phyloP scores from a whole-genome alignment of 2,797 vertebrate genomes.

The Apogon talboti region DNA sequence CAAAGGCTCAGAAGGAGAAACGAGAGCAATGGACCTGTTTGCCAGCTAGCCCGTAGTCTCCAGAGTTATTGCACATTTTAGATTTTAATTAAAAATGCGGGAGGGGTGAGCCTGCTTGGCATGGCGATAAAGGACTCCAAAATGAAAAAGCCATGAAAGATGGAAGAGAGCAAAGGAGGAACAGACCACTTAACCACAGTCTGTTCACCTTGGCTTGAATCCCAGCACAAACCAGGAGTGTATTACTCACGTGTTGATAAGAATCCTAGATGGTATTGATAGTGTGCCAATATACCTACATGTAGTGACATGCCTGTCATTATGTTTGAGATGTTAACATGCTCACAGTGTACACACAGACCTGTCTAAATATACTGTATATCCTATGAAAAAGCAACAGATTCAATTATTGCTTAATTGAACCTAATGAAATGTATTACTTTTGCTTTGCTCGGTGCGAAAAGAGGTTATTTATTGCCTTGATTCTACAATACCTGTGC shows the following conservation, averaged over 20 bases:
- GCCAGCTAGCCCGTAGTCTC: conserved; percentile 69
- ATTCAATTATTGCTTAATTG: background rate
- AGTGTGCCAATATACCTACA: conserved; percentile 47
- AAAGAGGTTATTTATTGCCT: background rate
- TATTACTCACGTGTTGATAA: conserved; percentile 64
- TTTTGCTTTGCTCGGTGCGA: background rate
- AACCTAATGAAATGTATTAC: background rate
- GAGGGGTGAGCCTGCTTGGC: conserved; percentile 67
- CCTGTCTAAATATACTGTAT: conserved; percentile 12
- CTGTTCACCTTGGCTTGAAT: conserved; percentile 62
- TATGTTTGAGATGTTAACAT: conserved; percentile 47
- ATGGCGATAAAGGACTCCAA: conserved; percentile 72
- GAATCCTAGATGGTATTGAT: conserved; percentile 68
- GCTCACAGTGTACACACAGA: conserved; percentile 28
- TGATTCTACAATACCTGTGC: background rate
- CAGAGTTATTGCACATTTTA: conserved; percentile 76
- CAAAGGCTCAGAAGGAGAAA: conserved; percentile 56
- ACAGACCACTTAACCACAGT: conserved; percentile 62
- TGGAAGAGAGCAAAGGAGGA: conserved; percentile 68
- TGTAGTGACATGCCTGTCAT: conserved; percentile 65
- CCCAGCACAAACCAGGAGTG: conserved; percentile 57
- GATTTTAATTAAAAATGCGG: conserved; percentile 83
- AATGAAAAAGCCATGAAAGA: conserved; percentile 81
- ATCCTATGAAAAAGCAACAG: background rate
- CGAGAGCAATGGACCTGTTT: conserved; percentile 61